phyloP scores from a whole-genome alignment of 1,140 invertebrate species.

The Ceratosolen solmsi region DNA sequence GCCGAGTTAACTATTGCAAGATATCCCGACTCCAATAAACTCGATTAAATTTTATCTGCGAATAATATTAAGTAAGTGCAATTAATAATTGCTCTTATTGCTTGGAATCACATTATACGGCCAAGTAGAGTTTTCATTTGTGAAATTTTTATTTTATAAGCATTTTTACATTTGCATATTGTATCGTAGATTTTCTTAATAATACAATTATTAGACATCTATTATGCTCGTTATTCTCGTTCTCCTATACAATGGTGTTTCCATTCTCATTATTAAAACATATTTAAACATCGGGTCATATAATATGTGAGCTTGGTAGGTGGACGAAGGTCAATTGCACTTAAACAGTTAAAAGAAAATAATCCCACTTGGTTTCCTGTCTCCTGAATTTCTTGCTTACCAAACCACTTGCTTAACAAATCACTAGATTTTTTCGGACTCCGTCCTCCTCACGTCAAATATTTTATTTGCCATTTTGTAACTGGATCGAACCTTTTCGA shows the following conservation, averaged over 20 bases:
- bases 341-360: constrained; percentile 36
- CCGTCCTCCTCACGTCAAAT: constrained; percentile 17
- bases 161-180: too few relatives aligned
- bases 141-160: too few relatives aligned
- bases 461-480: constrained; percentile 26
- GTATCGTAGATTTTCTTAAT: not conserved
- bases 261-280: not conserved
- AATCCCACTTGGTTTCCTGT: constrained; percentile 35
- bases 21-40: too few relatives aligned
- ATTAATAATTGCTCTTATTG: not conserved
- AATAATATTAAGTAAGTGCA: not conserved
- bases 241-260: not conserved
- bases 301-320: not conserved
- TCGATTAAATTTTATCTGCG: not conserved
- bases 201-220: not conserved
- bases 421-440: constrained; percentile 8
- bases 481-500: too few relatives aligned
- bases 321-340: constrained; percentile 25
- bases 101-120: not conserved
- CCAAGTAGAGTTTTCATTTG: not conserved
- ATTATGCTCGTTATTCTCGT: not conserved
- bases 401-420: constrained; percentile 5
- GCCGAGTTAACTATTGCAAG: too few relatives aligned
- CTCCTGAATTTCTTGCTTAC: constrained; percentile 10
- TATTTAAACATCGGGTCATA: not conserved